Conservation (phyloP, 2,797 vertebrate species). For the Pseudochaenichthys georgianus region DNA sequence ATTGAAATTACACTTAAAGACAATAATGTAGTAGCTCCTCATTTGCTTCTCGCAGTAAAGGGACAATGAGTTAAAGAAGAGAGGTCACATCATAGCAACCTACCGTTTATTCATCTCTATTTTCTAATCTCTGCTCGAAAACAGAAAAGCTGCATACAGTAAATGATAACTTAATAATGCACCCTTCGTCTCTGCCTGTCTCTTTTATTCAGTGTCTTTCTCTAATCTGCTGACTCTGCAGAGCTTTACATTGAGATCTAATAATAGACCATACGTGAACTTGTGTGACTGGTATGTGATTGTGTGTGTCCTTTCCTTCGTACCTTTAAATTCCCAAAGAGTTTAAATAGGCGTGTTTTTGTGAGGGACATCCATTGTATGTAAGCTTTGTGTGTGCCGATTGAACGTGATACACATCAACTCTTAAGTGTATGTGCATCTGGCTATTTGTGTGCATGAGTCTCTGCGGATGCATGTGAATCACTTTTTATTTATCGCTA, state of each 20-base stretch:
- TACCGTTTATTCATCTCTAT: slow-evolving; percentile 17
- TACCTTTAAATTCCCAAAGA: slow-evolving; percentile 3
- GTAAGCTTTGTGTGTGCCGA: neutral
- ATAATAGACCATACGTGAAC: slow-evolving; percentile 58
- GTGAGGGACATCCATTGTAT: slow-evolving; percentile 5
- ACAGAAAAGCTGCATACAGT: slow-evolving; percentile 19
- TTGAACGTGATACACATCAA: neutral
- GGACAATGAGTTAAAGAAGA: slow-evolving; percentile 24
- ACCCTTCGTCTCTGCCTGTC: neutral
- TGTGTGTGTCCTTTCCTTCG: slow-evolving; percentile 36
- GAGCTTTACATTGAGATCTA: slow-evolving; percentile 64
- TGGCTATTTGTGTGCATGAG: slow-evolving; percentile 15
- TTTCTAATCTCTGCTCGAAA: slow-evolving; percentile 31
- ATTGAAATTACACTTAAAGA: slow-evolving; percentile 26
- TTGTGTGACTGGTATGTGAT: slow-evolving; percentile 37
- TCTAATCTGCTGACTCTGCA: slow-evolving; percentile 63
- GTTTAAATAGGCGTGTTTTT: slow-evolving; percentile 17
- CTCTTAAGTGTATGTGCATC: neutral
- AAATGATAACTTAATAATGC: slow-evolving; percentile 36
- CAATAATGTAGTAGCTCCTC: slow-evolving; percentile 1
- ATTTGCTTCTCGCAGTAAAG: slow-evolving; percentile 31
- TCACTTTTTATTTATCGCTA: slow-evolving; percentile 49
- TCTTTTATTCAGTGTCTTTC: slow-evolving; percentile 9
- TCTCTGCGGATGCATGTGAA: slow-evolving; percentile 33
- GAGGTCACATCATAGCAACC: slow-evolving; percentile 36